Percentiles rank a stretch among this genome's conserved stretches.
These are phyloP conservation scores for Agelas oroides DNA, from an alignment of 37 sponge, comb jelly and placozoan species.

Conservation along the genomic window DNA sequence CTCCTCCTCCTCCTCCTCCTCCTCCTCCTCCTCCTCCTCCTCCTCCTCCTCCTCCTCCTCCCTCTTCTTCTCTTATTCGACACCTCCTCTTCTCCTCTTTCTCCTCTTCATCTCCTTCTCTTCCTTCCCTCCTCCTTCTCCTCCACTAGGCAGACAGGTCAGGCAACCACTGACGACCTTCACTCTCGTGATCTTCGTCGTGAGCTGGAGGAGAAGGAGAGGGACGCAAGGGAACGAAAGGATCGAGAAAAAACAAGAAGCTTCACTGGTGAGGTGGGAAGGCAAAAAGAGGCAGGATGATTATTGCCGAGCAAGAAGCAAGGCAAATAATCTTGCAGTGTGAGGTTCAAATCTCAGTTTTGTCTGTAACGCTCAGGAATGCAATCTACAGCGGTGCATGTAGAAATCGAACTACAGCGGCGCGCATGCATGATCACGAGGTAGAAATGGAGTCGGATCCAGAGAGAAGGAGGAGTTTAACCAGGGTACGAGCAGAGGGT, in stretches of 20 bases:
- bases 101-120: background rate
- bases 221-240: constrained; percentile 69
- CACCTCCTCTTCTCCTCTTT: background rate
- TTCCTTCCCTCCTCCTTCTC: too few relatives aligned
- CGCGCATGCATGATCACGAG: too few relatives aligned
- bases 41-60: background rate
- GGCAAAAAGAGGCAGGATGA: too few relatives aligned
- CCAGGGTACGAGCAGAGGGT: too few relatives aligned
- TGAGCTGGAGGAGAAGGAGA: constrained; percentile 89
- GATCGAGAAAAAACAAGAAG: constrained; percentile 67
- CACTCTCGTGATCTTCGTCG: constrained; percentile 78
- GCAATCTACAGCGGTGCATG: too few relatives aligned
- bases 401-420: too few relatives aligned
- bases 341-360: too few relatives aligned
- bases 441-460: too few relatives aligned
- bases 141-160: constrained; percentile 86
- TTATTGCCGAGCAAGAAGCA: background rate
- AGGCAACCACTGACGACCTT: constrained; percentile 91
- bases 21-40: background rate
- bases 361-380: too few relatives aligned
- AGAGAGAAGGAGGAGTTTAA: too few relatives aligned
- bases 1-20: background rate
- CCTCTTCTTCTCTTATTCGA: background rate
- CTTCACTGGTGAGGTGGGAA: constrained; percentile 70
- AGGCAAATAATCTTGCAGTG: too few relatives aligned